Percentiles rank a stretch among this genome's conserved stretches.
phyloP scores from a whole-genome alignment of 2,113 vertebrate genomes.

The Anoura caudifer region DNA sequence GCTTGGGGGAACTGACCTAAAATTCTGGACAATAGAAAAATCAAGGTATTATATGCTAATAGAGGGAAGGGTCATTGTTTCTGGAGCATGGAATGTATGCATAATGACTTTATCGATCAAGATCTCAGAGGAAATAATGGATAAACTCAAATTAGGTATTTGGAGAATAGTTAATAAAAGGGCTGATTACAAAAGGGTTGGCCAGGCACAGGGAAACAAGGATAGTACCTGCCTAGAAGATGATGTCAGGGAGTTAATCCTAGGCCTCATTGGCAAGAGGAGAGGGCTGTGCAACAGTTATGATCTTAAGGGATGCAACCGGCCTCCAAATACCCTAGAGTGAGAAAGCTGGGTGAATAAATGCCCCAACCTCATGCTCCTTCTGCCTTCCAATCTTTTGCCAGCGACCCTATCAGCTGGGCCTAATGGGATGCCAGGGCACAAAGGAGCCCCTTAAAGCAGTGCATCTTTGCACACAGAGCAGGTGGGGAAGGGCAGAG shows the following conservation, averaged over 20 bases:
- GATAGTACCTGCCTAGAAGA: background rate
- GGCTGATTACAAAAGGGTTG: background rate
- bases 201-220: background rate
- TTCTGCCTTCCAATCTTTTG: background rate
- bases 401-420: background rate
- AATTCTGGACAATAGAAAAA: background rate
- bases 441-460: background rate
- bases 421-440: background rate
- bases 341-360: background rate
- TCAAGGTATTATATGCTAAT: background rate
- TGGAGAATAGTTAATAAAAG: background rate
- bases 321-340: background rate
- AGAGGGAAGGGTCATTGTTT: background rate
- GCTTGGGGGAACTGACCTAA: background rate
- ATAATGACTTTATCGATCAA: background rate
- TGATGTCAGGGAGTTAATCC: background rate
- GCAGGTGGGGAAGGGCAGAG: background rate
- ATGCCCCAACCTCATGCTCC: background rate
- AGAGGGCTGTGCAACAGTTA: background rate
- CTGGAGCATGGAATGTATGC: background rate
- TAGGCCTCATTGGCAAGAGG: background rate
- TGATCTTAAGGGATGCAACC: background rate
- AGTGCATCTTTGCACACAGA: background rate
- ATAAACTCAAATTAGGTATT: background rate
- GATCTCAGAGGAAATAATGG: background rate